Conservation (phyloP, 2,113 vertebrate genomes). For the Ovis canadensis region DNA sequence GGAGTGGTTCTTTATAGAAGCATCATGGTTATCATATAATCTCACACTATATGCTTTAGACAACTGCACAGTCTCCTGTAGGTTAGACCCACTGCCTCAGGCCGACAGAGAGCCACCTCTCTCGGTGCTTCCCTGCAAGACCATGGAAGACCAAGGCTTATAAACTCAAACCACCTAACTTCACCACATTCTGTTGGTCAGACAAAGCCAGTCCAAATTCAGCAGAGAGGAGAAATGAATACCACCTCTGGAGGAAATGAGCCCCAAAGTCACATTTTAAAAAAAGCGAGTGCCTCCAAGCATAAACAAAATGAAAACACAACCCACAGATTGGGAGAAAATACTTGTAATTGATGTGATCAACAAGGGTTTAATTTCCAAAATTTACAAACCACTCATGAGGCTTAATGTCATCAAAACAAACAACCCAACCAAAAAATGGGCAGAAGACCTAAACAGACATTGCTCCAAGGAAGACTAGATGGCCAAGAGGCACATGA, state of each 20-base stretch:
- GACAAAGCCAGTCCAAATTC: not conserved
- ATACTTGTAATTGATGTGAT: not conserved
- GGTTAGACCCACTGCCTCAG: not conserved
- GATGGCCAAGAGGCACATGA: not conserved
- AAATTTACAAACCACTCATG: not conserved
- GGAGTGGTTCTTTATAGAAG: not conserved
- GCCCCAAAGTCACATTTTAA: not conserved
- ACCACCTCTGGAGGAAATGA: not conserved
- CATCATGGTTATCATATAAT: not conserved
- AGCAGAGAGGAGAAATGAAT: not conserved
- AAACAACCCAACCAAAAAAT: not conserved
- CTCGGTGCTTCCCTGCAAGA: not conserved
- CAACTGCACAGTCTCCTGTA: not conserved
- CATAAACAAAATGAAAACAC: not conserved
- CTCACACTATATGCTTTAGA: not conserved
- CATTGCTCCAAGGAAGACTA: not conserved
- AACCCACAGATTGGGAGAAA: not conserved
- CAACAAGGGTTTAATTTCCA: not conserved
- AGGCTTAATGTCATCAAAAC: not conserved
- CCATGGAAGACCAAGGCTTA: not conserved
- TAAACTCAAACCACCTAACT: not conserved
- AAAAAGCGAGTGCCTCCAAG: not conserved
- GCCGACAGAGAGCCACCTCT: not conserved
- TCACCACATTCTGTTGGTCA: not conserved
- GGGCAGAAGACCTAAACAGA: not conserved